Conservation (phyloP, 2,113 vertebrate species). For the Nanger granti region DNA sequence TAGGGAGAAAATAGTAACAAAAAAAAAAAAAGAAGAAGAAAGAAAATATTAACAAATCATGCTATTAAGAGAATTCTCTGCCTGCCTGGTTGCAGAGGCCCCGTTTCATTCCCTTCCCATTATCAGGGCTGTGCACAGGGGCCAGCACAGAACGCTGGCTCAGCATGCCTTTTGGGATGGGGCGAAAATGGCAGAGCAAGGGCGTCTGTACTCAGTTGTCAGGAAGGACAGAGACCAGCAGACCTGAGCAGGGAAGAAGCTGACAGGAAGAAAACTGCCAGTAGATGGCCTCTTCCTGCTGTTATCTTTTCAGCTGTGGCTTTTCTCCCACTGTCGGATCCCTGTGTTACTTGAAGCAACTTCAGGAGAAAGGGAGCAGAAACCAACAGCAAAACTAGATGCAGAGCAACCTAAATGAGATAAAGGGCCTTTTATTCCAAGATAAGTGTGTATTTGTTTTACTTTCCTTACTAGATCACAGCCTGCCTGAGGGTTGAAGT, state of each 20-base stretch:
- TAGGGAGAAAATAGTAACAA: background rate
- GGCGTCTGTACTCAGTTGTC: background rate
- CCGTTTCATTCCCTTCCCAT: background rate
- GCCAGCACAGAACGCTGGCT: background rate
- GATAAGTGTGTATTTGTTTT: background rate
- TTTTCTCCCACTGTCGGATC: background rate
- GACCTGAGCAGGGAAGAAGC: background rate
- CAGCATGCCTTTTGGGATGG: background rate
- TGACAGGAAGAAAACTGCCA: background rate
- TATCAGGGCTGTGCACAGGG: rapidly evolving
- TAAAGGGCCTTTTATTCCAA: background rate
- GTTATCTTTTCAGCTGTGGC: background rate
- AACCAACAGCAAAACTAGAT: background rate
- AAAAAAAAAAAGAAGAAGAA: background rate
- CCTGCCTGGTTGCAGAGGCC: background rate
- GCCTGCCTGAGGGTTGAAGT: background rate
- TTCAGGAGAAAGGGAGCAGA: background rate
- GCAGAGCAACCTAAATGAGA: background rate
- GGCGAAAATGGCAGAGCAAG: rapidly evolving
- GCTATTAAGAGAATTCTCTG: background rate
- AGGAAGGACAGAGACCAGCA: background rate
- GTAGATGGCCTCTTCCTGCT: slow-evolving; percentile 37
- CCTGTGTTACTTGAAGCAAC: background rate
- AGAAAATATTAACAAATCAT: background rate
- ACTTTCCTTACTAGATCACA: background rate